A percentile compares a stretch with the other conserved stretches of the same genome.
Conservation (phyloP, 2,113 vertebrate species). For the Zeus faber region DNA sequence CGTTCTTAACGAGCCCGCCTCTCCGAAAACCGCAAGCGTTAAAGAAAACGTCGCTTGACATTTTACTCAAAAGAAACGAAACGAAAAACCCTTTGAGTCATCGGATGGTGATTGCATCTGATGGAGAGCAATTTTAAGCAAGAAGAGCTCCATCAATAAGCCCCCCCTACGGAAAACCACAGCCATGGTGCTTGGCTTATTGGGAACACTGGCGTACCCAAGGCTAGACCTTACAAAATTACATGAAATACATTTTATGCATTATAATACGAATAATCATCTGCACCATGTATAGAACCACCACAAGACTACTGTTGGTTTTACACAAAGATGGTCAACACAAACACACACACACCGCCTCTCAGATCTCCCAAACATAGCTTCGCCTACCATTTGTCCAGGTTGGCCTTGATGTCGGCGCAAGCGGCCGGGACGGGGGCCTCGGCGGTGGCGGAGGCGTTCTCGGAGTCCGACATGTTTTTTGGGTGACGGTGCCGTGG, state of each 20-base stretch:
- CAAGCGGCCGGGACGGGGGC: constrained; percentile 69
- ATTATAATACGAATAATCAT: too few species aligned
- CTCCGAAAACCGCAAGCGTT: too few species aligned
- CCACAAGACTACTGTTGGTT: too few species aligned
- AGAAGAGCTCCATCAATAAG: background rate
- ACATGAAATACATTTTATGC: too few species aligned
- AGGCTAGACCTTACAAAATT: too few species aligned
- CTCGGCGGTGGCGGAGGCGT: constrained; percentile 54
- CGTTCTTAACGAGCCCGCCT: too few species aligned
- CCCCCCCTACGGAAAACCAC: background rate
- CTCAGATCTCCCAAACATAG: constrained; percentile 2
- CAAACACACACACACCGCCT: background rate
- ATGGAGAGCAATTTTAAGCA: background rate
- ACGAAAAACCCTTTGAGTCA: too few species aligned
- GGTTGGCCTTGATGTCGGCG: constrained; percentile 69
- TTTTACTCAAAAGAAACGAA: too few species aligned
- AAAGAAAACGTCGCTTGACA: too few species aligned
- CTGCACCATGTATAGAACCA: too few species aligned
- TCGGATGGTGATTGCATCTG: too few species aligned
- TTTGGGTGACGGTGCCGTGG: constrained; percentile 34
- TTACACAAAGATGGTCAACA: too few species aligned
- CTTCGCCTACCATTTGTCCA: constrained; percentile 77
- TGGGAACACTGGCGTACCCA: background rate
- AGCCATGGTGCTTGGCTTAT: background rate
- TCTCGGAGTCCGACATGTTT: constrained; percentile 76